Evolutionary conservation across 2,797 vertebrate genomes (phyloP), one percentile per base, ranked within the genome.

Genomic region (Takifugu rubripes): DNA sequence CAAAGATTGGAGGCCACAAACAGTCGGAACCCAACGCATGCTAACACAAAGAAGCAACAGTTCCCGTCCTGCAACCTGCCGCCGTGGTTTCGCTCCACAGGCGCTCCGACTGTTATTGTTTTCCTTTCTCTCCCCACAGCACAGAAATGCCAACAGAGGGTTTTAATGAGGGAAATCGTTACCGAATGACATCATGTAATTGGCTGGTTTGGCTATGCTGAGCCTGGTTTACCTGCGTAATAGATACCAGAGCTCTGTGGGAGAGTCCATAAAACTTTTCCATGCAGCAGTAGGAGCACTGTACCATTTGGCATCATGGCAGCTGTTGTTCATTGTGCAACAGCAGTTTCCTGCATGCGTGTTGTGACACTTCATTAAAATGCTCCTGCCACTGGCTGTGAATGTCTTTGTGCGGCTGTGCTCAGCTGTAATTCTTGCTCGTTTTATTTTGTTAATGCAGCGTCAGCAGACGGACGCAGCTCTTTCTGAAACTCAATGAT

Each of bases 401-500:
- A 53, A 54, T 43, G n/a, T 24, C 57, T 16, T 17, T 64, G 54
- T 36, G 64, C 55, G 50, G 43, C 44, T 3, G 5, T 46, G 53
- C 33, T 36, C 21, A 51, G 26, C 61, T 63, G 14, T 79, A 56
- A 81, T 68, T 47, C 49, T 25, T 62, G 33, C 31, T 60, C 51
- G 75, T 55, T 36, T 27, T 77, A 52, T 43, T 27, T 24, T 78
- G 55, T 68, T 45, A 45, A n/a, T 52, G 54, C 86, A 98, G 96
- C 85, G 91, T 91, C 79, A 92, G 91, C n/a, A 89, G 91, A 75
- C 90, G 89, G n/a, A 92, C 85, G 1, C 86, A 94, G 5, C 91
- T 97, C 61, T 98, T 98, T 81, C 81, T 98, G 74, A 92, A 91
- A 86, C 78, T 97, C 72, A 90, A 92, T 66, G 93, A 98, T 67